A percentile compares a stretch with the other conserved stretches of the same genome.
These are phyloP conservation scores for Tachyglossus aculeatus DNA, from an alignment of 2,797 vertebrate species.

Conservation along the genomic window DNA sequence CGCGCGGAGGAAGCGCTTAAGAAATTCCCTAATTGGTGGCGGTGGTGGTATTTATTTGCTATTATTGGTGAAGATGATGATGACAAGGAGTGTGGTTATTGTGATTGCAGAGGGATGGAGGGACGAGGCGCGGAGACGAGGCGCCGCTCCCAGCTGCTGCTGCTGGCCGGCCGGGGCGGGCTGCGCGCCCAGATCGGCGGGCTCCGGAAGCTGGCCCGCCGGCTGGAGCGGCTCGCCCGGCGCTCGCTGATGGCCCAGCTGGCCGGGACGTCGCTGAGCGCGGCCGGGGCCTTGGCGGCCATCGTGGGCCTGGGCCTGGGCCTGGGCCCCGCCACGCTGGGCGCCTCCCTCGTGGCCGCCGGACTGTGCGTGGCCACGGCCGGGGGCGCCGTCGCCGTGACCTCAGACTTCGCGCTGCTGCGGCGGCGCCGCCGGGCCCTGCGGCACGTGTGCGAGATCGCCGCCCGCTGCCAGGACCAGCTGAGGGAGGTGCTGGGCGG, in stretches of 20 bases:
- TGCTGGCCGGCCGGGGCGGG: constrained; percentile 68
- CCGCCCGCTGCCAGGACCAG: constrained; percentile 70
- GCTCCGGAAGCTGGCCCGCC: constrained; percentile 63
- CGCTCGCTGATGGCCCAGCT: constrained; percentile 65
- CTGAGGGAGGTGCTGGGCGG: constrained; percentile 75
- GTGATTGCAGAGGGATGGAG: constrained; percentile 62
- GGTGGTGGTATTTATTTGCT: background rate
- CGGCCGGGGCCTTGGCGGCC: constrained; percentile 61
- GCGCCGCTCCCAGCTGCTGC: constrained; percentile 52
- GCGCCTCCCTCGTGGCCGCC: constrained; percentile 71
- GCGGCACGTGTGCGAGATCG: constrained; percentile 73
- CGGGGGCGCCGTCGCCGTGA: constrained; percentile 69
- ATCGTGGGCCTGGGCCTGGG: constrained; percentile 77
- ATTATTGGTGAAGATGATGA: accelerated
- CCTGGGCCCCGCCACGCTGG: constrained; percentile 72
- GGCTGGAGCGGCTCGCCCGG: constrained; percentile 65
- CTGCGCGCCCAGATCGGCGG: constrained; percentile 65
- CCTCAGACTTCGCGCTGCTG: constrained; percentile 68
- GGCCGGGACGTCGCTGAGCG: constrained; percentile 68
- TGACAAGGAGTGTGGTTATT: constrained; percentile 34
- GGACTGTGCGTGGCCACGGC: constrained; percentile 75
- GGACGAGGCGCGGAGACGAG: constrained; percentile 40
- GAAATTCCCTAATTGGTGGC: background rate
- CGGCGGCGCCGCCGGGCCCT: constrained; percentile 69
- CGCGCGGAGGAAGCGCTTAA: background rate